Conservation (phyloP, 2,113 vertebrate species). For the Strix uralensis region DNA sequence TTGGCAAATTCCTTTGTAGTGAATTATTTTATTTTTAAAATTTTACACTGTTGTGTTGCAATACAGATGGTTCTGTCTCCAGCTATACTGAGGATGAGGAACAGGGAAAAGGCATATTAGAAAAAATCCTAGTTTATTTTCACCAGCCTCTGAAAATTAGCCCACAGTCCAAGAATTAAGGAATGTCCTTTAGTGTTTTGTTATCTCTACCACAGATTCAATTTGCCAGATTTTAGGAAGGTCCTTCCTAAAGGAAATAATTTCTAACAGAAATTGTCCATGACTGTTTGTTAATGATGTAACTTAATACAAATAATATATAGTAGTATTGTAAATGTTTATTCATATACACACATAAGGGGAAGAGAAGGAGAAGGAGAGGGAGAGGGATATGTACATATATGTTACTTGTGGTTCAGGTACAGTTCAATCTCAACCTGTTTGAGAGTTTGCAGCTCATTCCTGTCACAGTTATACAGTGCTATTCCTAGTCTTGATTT, state of each 20-base stretch:
- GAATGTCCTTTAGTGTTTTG: neutral
- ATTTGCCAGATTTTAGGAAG: neutral
- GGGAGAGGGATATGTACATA: neutral
- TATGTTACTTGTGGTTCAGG: neutral
- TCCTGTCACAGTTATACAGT: neutral
- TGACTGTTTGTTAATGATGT: neutral
- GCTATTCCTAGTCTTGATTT: neutral
- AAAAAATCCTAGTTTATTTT: neutral
- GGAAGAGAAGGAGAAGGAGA: neutral
- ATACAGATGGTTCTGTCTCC: neutral
- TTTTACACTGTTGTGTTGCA: neutral
- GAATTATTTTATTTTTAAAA: neutral
- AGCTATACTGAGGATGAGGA: neutral
- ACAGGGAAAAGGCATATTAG: neutral
- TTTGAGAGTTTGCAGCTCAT: neutral
- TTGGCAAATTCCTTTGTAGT: neutral
- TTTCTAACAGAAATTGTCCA: neutral
- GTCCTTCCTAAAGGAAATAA: neutral
- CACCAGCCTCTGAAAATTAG: neutral
- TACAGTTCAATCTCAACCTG: neutral
- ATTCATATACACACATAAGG: neutral
- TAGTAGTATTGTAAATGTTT: neutral
- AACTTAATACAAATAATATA: neutral
- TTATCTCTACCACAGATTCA: neutral
- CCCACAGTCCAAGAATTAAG: neutral